Evolutionary conservation across 2,113 vertebrate genomes (phyloP), one percentile per base, ranked within the genome.

Genomic region (Eclectus roratus): DNA sequence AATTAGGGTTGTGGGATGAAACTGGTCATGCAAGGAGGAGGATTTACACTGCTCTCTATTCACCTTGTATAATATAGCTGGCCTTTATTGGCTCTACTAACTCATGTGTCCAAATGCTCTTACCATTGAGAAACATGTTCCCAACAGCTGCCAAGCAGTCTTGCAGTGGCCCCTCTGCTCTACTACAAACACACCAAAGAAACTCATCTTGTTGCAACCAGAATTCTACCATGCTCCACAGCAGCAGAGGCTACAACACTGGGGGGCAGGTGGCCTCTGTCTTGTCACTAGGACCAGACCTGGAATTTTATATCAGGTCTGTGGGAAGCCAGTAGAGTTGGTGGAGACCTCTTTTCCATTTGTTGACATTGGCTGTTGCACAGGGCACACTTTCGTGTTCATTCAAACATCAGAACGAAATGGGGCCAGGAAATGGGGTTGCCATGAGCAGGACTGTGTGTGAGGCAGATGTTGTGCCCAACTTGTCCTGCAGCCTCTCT

Each of bases 1-100:
- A 95, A 96, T 96, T 89, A 89, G 88, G 53, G 33, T 88, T 88
- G 61, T 80, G 83, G 65, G 86, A 78, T 93, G 69, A 88, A 97
- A 90, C 39, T 77, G 84, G 76, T 86, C 56, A 37, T 68, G 73
- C 61, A 77, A 64, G 72, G 86, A 93, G 53, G 44, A 87, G 50
- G 60, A 93, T 96, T 95, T 95, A 47, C 80, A 17, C 74, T 85
- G 35, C 64, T 85, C 27, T 79, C 52, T 88, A 17, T 81, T 90
- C 5, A 3, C 33, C 66, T 84, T 1, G 0, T 69, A 16, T 50
- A 81, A 63, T 46, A 29, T 84, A 81, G 43, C 37, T 81, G 25
- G 60, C 63, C 58, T 37, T 80, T 66, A 60, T 4, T 94, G 85
- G 63, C 43, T 71, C 15, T 88, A 31, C 52, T 88, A 76, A 91